Conservation (phyloP, 2,797 vertebrate genomes). For the Leptoclinus maculatus region DNA sequence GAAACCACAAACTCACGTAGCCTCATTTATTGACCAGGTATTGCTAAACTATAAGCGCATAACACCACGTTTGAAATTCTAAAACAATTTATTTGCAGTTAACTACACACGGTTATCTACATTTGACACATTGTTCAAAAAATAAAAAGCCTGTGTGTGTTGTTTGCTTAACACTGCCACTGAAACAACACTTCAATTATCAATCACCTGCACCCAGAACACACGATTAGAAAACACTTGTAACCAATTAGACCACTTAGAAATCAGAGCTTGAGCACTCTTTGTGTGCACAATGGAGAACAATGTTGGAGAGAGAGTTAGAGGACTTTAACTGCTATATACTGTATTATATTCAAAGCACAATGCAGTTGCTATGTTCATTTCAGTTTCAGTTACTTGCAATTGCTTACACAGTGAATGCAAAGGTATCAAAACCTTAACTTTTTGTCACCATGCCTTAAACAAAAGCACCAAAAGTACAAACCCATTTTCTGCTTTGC, state of each 20-base stretch:
- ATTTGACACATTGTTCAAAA: not conserved
- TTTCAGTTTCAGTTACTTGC: no score
- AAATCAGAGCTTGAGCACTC: not conserved
- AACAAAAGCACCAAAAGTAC: no score
- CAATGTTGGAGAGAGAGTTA: not conserved
- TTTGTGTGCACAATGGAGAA: no score
- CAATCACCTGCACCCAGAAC: not conserved
- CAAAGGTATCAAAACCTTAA: no score
- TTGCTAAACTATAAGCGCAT: not conserved
- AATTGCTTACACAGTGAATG: no score
- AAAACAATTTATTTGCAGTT: no score
- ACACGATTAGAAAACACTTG: not conserved
- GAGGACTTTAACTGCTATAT: not conserved
- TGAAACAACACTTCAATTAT: not conserved
- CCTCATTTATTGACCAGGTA: not conserved
- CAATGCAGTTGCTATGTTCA: no score
- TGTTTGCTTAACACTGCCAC: not conserved
- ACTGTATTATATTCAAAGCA: no score
- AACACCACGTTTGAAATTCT: not conserved
- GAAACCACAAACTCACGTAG: not conserved
- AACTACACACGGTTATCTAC: not conserved
- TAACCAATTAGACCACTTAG: not conserved
- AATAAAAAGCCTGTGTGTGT: not conserved
- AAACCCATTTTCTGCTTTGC: no score
- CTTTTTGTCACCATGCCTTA: no score